phyloP scores from a whole-genome alignment of 1,140 invertebrate species.

The Hesperophylax magnus region DNA sequence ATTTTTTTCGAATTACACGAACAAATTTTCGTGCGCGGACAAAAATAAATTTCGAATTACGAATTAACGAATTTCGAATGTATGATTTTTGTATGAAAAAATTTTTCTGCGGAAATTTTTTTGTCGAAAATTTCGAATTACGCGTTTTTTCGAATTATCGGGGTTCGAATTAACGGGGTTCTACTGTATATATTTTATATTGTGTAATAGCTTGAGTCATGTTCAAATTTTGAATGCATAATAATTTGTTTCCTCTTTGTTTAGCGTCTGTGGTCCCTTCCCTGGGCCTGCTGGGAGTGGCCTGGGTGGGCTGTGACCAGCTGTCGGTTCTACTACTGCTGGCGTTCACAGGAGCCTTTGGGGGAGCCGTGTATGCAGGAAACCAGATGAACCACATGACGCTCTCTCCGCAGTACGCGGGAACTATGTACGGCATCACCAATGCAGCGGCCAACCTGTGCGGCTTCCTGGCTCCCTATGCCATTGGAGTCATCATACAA shows the following conservation, averaged over 20 bases:
- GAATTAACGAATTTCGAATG: no score
- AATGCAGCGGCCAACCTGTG: constrained; percentile 90
- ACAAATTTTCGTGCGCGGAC: no score
- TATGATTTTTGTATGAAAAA: no score
- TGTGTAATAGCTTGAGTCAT: no score
- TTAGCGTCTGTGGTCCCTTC: constrained; percentile 80
- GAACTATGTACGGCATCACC: constrained; percentile 90
- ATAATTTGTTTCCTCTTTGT: background rate
- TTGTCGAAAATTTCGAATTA: no score
- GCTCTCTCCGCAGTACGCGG: constrained; percentile 87
- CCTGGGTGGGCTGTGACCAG: constrained; percentile 83
- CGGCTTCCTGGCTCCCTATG: constrained; percentile 88
- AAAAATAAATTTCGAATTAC: no score
- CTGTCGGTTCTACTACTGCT: constrained; percentile 80
- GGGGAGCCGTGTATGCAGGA: constrained; percentile 83
- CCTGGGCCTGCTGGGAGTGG: constrained; percentile 80
- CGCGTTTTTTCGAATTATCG: no score
- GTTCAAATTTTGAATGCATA: no score
- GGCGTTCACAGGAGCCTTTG: constrained; percentile 79
- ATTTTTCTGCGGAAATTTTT: no score
- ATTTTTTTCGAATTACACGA: no score
- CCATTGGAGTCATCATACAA: constrained; percentile 81
- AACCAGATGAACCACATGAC: constrained; percentile 92
- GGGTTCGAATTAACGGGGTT: no score
- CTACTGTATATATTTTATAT: no score